These are phyloP conservation scores for Antheraea mylitta DNA, from an alignment of 1,140 invertebrate genomes.

Conservation along the genomic window DNA sequence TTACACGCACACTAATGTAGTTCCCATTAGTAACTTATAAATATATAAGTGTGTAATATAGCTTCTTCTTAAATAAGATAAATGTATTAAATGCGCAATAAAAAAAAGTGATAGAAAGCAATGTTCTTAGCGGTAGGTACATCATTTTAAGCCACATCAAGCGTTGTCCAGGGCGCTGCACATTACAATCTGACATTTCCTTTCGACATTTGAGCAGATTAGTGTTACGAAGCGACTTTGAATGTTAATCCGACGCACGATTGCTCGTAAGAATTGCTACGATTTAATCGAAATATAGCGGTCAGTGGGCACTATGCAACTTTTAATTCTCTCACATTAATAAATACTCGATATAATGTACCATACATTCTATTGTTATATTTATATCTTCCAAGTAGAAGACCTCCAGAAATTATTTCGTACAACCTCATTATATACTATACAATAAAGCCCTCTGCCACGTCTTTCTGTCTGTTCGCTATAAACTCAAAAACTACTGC, in stretches of 20 bases:
- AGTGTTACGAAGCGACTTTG: constrained; percentile 69
- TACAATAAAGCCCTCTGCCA: too few species aligned
- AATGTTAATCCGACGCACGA: constrained; percentile 73
- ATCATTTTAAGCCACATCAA: constrained; percentile 60
- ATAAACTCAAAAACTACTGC: too few species aligned
- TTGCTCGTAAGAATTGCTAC: constrained; percentile 68
- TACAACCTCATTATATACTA: too few species aligned
- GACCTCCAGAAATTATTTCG: too few species aligned
- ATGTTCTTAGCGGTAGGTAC: constrained; percentile 41
- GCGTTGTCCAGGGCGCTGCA: constrained; percentile 57
- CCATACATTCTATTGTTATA: not conserved
- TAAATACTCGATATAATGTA: not conserved
- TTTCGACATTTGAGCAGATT: constrained; percentile 76
- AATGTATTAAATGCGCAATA: not conserved
- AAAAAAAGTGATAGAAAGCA: constrained; percentile 33
- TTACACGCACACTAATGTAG: too few species aligned
- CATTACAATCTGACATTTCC: constrained; percentile 77
- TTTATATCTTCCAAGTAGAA: not conserved
- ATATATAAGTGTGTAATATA: not conserved
- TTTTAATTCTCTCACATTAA: constrained; percentile 2
- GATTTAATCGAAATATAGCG: constrained; percentile 67
- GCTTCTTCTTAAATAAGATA: not conserved
- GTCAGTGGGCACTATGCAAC: constrained; percentile 36
- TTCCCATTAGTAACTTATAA: not conserved
- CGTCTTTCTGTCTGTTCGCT: too few species aligned